phyloP scores from a whole-genome alignment of 2,113 vertebrate genomes.

The Maccullochella peelii region DNA sequence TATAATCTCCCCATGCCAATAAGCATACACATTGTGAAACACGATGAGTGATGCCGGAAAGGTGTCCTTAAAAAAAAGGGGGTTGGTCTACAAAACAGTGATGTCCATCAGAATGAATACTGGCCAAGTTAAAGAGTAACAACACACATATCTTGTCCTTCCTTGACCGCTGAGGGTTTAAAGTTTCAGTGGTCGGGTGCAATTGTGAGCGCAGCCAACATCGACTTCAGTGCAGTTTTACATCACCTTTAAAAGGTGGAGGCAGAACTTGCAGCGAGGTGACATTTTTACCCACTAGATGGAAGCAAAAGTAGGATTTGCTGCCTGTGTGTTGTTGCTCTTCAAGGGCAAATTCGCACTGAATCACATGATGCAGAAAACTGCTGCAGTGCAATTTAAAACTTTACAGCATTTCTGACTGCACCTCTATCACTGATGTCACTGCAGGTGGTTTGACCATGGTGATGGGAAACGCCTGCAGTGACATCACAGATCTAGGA shows the following conservation, averaged over 20 bases:
- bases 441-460: background rate
- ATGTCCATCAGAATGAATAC: constrained; percentile 21
- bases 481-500: background rate
- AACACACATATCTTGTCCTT: background rate
- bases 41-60: background rate
- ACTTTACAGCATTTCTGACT: background rate
- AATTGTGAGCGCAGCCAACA: constrained; percentile 1
- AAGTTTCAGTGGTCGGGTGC: background rate
- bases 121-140: constrained; percentile 15
- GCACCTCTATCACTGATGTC: background rate
- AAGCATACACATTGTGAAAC: constrained; percentile 24
- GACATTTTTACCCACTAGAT: constrained; percentile 31
- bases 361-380: constrained; percentile 3
- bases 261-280: background rate
- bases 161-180: background rate
- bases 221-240: background rate
- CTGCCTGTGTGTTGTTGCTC: background rate
- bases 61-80: background rate
- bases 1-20: constrained; percentile 12
- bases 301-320: constrained; percentile 31
- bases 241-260: background rate
- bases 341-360: constrained; percentile 19
- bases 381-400: background rate
- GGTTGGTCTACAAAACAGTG: constrained; percentile 26
- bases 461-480: background rate